Evolutionary conservation across 2,888 invertebrate species (phyloP).

Genomic region (Melinaea marsaeus): DNA sequence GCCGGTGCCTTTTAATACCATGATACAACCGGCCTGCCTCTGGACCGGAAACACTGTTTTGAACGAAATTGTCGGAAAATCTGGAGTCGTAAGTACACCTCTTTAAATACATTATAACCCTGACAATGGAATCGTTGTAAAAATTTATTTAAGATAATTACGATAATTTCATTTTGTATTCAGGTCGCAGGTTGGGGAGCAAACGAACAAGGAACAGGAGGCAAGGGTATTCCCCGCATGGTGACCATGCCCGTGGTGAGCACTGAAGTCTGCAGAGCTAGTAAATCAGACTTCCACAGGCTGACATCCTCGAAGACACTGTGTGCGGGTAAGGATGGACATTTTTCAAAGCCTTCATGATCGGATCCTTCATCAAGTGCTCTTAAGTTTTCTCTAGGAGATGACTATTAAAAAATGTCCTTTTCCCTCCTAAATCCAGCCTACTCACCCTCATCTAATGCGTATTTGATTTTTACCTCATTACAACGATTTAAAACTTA

Average conservation of each 20-base stretch:
- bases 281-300: constrained; percentile 65
- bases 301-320: constrained; percentile 76
- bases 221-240: constrained; percentile 72
- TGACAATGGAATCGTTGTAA: neutral
- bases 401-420: too few species aligned
- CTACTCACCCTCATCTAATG: too few species aligned
- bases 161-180: constrained; percentile 6
- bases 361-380: neutral
- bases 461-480: too few species aligned
- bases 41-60: constrained; percentile 71
- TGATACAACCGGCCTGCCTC: constrained; percentile 78
- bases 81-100: constrained; percentile 58
- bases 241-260: constrained; percentile 75
- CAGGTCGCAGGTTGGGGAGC: constrained; percentile 80
- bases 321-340: constrained; percentile 75
- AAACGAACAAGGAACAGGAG: constrained; percentile 63
- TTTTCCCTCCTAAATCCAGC: constrained; percentile 18
- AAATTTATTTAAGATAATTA: neutral
- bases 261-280: constrained; percentile 74
- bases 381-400: neutral
- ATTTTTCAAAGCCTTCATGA: neutral
- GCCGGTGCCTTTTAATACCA: constrained; percentile 64
- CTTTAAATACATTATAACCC: neutral
- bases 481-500: too few species aligned
- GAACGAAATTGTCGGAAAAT: constrained; percentile 54